Evolutionary conservation across 1,140 invertebrate species (phyloP).

Genomic region (Saccostrea glomerata): DNA sequence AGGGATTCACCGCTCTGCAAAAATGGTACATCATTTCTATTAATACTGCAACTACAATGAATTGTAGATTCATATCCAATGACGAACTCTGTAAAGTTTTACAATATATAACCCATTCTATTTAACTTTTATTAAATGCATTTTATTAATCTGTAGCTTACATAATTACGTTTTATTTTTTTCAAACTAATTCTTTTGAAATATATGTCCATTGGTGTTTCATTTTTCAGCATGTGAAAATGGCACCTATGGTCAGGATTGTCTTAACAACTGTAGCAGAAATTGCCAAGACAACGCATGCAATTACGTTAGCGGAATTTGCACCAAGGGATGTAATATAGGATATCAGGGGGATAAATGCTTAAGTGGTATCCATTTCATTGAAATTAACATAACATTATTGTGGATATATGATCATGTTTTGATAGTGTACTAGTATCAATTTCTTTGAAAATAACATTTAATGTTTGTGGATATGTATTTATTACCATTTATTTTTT

Average conservation of each 20-base stretch:
- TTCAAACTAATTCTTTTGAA: too few species aligned
- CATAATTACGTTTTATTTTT: too few species aligned
- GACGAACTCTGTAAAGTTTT: too few species aligned
- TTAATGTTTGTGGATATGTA: too few species aligned
- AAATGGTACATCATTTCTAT: background rate
- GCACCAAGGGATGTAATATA: background rate
- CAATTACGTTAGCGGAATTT: background rate
- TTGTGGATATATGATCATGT: too few species aligned
- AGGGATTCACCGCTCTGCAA: background rate
- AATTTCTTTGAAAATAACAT: background rate
- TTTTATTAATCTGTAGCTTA: too few species aligned
- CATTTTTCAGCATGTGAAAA: constrained; percentile 38
- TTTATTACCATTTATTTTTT: too few species aligned
- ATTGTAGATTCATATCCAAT: background rate
- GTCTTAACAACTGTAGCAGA: constrained; percentile 8
- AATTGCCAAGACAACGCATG: constrained; percentile 10
- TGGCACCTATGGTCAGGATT: constrained; percentile 6
- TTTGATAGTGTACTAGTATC: background rate
- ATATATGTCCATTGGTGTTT: background rate
- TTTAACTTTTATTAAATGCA: too few species aligned
- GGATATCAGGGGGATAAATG: background rate
- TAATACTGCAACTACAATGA: background rate
- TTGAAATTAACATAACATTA: too few species aligned
- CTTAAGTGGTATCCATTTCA: background rate
- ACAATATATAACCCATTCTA: too few species aligned